These are phyloP conservation scores for Rhabdornis inornatus DNA, from an alignment of 2,113 vertebrate genomes.

Conservation along the genomic window DNA sequence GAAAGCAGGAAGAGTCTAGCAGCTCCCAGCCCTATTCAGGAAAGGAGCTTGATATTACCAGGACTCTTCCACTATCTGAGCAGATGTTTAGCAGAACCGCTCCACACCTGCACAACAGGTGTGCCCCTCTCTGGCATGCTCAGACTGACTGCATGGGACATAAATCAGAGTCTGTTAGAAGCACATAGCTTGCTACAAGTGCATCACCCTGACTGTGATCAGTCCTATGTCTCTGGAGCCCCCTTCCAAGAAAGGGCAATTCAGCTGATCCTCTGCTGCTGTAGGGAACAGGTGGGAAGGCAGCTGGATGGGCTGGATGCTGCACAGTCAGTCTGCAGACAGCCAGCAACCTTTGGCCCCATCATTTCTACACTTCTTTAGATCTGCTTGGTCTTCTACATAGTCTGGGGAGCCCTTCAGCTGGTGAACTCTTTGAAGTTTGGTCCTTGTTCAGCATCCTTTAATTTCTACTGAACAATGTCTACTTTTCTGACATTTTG, in stretches of 20 bases:
- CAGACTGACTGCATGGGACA: background rate
- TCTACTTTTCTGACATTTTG: background rate
- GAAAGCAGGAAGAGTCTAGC: background rate
- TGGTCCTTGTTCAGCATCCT: background rate
- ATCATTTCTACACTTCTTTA: background rate
- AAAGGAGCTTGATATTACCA: background rate
- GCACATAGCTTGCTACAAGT: background rate
- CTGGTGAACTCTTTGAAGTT: background rate
- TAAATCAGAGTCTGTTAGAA: background rate
- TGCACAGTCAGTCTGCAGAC: background rate
- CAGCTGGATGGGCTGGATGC: background rate
- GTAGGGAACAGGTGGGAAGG: background rate
- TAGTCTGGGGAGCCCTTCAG: background rate
- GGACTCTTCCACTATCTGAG: background rate
- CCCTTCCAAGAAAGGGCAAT: background rate
- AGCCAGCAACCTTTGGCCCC: background rate
- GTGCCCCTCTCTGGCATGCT: background rate
- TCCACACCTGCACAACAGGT: background rate
- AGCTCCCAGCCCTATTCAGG: background rate
- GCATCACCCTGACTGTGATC: background rate
- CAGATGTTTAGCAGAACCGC: background rate
- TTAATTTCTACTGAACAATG: background rate
- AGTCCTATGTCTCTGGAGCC: fast-evolving
- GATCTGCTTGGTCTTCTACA: background rate
- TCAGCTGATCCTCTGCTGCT: background rate